Base-by-base conservation (phyloP, 2,888 invertebrate species). In the Anodontia alba region DNA sequence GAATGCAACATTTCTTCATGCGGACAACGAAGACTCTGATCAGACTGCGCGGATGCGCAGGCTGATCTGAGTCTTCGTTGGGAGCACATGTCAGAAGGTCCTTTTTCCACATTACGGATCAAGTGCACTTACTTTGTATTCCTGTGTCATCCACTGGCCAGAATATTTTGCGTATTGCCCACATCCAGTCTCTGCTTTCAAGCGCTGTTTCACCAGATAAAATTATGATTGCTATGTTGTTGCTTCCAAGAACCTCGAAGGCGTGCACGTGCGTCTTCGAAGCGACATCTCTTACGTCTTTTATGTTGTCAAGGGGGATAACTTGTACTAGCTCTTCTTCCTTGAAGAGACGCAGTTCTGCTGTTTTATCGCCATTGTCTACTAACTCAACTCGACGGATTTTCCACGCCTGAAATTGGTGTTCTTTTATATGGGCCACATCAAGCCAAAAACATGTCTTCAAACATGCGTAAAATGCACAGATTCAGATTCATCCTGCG, bases 131-230 rank as follows among this genome's bases (percentile, higher is more conserved):
- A 42, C 69, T 43, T 43, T 26, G n/a, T 23, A 29, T 69, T 26
- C 43, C 69, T 0, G 7, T 17, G 15, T 69, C 42, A 8, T 69
- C n/a, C 20, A 43, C 46, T 26, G 69, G 69, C 26, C 69, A 29
- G 23, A 69, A 69, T 69, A 69, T 69, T 43, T 69, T 69, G 12
- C 29, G 42, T 42, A 69, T 42, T 15, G 69, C 26, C 69, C 69
- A 69, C n/a, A 69, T 69, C 69, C 69, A 69, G 43, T 69, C 69
- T 46, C 43, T 42, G 29, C 43, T 43, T 46, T 69, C 69, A 23
- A 69, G 46, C 42, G 42, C 69, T 29, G 69, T 43, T 15, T 46
- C 69, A 23, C 69, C 69, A 10, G 69, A 69, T 23, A 69, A 17
- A 29, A 69, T 69, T 15, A 69, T 43, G 17, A 69, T 46, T 7